These are phyloP conservation scores for Nasonia vitripennis DNA, from an alignment of 1,140 invertebrate species.

Conservation along the genomic window DNA sequence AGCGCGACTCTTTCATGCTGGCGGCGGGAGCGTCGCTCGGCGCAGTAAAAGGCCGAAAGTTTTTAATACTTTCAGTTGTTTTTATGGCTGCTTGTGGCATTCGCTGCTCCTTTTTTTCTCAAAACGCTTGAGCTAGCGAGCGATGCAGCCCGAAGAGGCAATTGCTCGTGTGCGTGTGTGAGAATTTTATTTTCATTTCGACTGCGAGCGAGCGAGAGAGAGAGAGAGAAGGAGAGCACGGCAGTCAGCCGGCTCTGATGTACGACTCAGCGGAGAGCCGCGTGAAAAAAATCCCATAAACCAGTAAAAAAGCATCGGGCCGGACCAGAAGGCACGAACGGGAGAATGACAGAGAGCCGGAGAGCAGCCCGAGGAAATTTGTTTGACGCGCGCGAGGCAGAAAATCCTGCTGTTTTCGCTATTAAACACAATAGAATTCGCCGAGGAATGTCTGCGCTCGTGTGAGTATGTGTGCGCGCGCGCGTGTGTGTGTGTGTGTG, in stretches of 20 bases:
- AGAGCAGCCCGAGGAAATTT: slow-evolving; percentile 18
- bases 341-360: slow-evolving; percentile 22
- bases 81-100: slow-evolving; percentile 70
- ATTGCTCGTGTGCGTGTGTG: slow-evolving; percentile 51
- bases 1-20: slow-evolving; percentile 11
- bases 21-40: slow-evolving; percentile 36
- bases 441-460: background rate
- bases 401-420: background rate
- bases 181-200: slow-evolving; percentile 53
- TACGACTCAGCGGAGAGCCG: slow-evolving; percentile 69
- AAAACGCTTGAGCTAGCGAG: slow-evolving; percentile 37
- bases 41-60: slow-evolving; percentile 69
- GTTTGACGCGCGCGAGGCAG: background rate
- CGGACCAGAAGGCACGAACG: slow-evolving; percentile 57
- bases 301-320: slow-evolving; percentile 72
- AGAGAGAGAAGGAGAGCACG: slow-evolving; percentile 50
- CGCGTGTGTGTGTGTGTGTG: background rate
- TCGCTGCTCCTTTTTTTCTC: slow-evolving; percentile 66
- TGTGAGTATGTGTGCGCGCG: too few species aligned
- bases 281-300: slow-evolving; percentile 76
- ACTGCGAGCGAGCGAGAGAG: slow-evolving; percentile 48
- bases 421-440: background rate
- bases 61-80: slow-evolving; percentile 75
- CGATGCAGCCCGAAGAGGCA: slow-evolving; percentile 45
- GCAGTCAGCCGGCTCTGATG: slow-evolving; percentile 68